Evolutionary conservation across 2,113 vertebrate species (phyloP), one percentile per base, ranked within the genome.

Genomic region (Rhineura floridana): DNA sequence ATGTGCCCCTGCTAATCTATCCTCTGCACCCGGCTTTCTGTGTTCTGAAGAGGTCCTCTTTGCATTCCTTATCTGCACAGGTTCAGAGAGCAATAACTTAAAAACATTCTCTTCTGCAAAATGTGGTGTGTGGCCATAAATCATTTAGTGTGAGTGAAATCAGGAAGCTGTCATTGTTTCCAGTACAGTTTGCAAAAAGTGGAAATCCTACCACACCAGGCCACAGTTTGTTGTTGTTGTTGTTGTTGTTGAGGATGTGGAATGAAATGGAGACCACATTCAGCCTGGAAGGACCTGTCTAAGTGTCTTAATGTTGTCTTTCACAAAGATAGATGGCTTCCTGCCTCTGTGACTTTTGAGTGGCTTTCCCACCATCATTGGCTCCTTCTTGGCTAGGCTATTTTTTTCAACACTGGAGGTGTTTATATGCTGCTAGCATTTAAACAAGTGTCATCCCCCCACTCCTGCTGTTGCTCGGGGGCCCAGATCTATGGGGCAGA

Each of bases 31-130:
- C 94, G 92, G 73, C 83, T 92, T 93, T 87, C 83, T 84, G 55
- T 91, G 85, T 65, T 87, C 86, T 88, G 92, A 88, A 91, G 73
- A 70, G 85, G 67, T 83, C 33, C 76, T 91, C 91, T 75, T 86
- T 63, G 63, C 80, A 76, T 92, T 93, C 62, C 65, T 91, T 1
- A 1, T 91, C 93, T 87, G 84, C 86, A 62, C 1, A 0, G 75
- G 90, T 91, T 93, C 93, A 91, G 88, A 39, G 59, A 93, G 19
- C 84, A 92, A 87, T 76, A 88, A 46, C 90, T 72, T 62, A 62
- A 83, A 83, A 70, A 46, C 79, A 86, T 70, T 73, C 89, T 70
- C 69, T 90, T 46, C 89, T 91, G 10, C 44, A 85, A 83, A 92
- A 72, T 81, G 84, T 55, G 59, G 59, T 55, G 33, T 46, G 69